Evolutionary conservation across 2,113 vertebrate genomes (phyloP).

Genomic region (Ciconia boyciana): DNA sequence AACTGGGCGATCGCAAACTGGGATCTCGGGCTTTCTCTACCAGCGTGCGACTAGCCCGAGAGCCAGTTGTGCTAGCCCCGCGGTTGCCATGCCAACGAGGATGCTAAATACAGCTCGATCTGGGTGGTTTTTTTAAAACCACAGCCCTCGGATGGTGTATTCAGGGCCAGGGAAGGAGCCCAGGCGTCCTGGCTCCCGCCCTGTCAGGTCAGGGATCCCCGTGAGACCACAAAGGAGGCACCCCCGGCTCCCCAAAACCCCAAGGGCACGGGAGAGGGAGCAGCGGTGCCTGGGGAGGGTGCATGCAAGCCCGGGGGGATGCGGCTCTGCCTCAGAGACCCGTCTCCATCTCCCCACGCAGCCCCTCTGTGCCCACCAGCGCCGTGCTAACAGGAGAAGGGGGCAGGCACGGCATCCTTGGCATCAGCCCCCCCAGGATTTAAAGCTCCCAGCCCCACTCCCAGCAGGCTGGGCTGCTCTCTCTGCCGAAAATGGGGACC

Average conservation of each 20-base stretch:
- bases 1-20: not conserved
- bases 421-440: not conserved
- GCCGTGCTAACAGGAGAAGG: rapidly evolving
- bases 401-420: not conserved
- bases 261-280: not conserved
- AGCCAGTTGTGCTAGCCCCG: not conserved
- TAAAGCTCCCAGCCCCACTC: not conserved
- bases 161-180: not conserved
- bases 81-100: not conserved
- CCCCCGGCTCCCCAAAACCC: not conserved
- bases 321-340: not conserved
- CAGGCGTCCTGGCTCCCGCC: not conserved
- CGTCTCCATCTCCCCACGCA: not conserved
- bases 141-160: not conserved
- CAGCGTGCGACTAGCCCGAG: not conserved
- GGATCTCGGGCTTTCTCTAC: not conserved
- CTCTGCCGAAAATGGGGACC: not conserved
- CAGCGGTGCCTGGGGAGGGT: not conserved
- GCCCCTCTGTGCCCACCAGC: not conserved
- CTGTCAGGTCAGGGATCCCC: not conserved
- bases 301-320: not conserved
- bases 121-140: not conserved
- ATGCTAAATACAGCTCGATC: not conserved
- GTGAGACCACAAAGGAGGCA: not conserved
- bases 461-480: not conserved